Evolutionary conservation across 2,113 vertebrate genomes (phyloP).

Genomic region (Nymphicus hollandicus): DNA sequence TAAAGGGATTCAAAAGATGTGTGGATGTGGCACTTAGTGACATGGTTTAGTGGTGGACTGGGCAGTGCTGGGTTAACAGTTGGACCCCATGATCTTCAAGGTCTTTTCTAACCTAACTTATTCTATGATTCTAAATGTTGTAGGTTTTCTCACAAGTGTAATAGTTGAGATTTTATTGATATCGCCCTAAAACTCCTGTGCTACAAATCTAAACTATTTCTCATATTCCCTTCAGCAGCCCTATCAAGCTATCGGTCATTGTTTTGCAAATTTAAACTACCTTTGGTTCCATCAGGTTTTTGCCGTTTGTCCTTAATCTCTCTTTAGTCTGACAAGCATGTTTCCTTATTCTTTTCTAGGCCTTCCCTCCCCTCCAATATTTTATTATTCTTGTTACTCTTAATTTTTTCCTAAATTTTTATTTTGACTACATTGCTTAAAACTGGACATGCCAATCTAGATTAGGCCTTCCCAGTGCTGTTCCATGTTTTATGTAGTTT

Average conservation of each 20-base stretch:
- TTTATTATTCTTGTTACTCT: background rate
- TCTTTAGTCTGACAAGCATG: background rate
- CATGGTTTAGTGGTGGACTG: background rate
- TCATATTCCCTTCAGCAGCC: background rate
- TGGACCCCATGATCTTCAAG: background rate
- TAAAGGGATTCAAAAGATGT: background rate
- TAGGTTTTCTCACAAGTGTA: background rate
- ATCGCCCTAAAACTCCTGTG: background rate
- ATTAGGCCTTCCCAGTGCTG: background rate
- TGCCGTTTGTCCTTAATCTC: background rate
- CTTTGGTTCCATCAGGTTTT: background rate
- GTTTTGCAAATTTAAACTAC: background rate
- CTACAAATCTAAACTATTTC: background rate
- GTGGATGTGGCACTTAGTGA: background rate
- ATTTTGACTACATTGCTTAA: background rate
- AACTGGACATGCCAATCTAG: background rate
- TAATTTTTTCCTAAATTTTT: background rate
- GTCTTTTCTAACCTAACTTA: background rate
- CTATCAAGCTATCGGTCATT: background rate
- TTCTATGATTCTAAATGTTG: background rate
- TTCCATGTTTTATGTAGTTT: background rate
- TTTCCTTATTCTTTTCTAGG: background rate
- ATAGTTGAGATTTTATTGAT: background rate
- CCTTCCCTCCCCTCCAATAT: fast-evolving
- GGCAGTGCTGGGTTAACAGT: background rate